Percentiles rank a stretch among this genome's conserved stretches.
phyloP scores from a whole-genome alignment of 2,113 vertebrate genomes.

The Benitochromis conjunctus region DNA sequence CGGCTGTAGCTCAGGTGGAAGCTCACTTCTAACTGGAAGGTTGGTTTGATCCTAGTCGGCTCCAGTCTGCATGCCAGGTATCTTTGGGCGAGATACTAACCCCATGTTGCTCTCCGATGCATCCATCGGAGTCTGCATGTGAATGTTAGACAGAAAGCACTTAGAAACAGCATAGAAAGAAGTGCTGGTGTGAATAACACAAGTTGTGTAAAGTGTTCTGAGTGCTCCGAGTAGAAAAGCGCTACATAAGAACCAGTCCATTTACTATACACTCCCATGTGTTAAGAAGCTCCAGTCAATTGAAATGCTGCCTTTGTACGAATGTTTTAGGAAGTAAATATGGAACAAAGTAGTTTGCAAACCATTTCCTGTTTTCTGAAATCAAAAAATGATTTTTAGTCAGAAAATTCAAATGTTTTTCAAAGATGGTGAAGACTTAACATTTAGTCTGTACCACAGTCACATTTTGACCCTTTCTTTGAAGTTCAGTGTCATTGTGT shows the following conservation, averaged over 20 bases:
- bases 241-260: background rate
- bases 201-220: background rate
- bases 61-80: no score
- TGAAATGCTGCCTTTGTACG: background rate
- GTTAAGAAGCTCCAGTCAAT: background rate
- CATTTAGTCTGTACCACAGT: background rate
- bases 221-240: background rate
- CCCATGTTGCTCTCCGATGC: no score
- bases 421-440: no score
- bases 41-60: no score
- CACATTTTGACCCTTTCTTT: no score
- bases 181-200: background rate
- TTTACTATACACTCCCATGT: background rate
- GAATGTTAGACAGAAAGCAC: no score
- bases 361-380: background rate
- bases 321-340: background rate
- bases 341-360: background rate
- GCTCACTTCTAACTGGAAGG: no score
- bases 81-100: no score
- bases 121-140: no score
- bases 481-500: background rate
- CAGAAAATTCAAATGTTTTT: background rate
- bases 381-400: background rate
- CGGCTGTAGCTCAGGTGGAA: no score
- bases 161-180: background rate